These are phyloP conservation scores for Phylloscopus collybita DNA, from an alignment of 2,797 vertebrate genomes.

Conservation along the genomic window DNA sequence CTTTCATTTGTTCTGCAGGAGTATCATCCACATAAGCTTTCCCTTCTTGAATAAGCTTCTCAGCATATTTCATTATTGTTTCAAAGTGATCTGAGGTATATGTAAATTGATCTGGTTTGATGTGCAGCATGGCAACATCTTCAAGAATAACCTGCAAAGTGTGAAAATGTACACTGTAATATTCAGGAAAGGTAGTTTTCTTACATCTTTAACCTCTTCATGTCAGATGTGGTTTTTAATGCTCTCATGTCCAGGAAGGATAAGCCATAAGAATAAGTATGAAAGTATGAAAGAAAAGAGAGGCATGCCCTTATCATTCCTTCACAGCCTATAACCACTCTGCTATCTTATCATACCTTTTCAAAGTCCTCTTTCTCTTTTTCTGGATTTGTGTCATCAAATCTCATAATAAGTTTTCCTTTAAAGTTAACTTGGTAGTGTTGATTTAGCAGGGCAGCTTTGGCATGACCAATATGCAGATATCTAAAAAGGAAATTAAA, in stretches of 20 bases:
- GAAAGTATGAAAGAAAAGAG: not conserved
- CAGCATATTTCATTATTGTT: slow-evolving; percentile 86
- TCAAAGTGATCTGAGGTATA: slow-evolving; percentile 98
- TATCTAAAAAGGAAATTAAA: slow-evolving; percentile 82
- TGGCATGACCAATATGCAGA: slow-evolving; percentile 96
- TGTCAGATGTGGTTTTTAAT: not conserved
- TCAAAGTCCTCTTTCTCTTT: slow-evolving; percentile 99
- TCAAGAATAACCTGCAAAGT: slow-evolving; percentile 92
- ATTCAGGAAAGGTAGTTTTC: not conserved
- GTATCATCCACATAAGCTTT: slow-evolving; percentile 95
- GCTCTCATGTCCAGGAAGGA: not conserved
- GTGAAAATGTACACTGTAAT: not conserved
- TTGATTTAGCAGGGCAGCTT: slow-evolving; percentile 97
- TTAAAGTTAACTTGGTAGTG: slow-evolving; percentile 98
- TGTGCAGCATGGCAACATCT: slow-evolving; percentile 95
- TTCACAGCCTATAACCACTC: not conserved
- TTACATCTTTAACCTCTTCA: not conserved
- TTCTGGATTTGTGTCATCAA: slow-evolving; percentile 99
- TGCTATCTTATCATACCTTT: slow-evolving; percentile 83
- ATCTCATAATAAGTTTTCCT: slow-evolving; percentile 98
- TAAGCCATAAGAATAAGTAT: not conserved
- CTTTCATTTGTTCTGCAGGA: slow-evolving; percentile 94
- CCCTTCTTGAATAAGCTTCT: slow-evolving; percentile 90
- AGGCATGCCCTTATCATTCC: not conserved
- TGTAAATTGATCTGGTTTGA: slow-evolving; percentile 96